phyloP scores from a whole-genome alignment of 2,113 vertebrate species.

The Elaphurus davidianus region DNA sequence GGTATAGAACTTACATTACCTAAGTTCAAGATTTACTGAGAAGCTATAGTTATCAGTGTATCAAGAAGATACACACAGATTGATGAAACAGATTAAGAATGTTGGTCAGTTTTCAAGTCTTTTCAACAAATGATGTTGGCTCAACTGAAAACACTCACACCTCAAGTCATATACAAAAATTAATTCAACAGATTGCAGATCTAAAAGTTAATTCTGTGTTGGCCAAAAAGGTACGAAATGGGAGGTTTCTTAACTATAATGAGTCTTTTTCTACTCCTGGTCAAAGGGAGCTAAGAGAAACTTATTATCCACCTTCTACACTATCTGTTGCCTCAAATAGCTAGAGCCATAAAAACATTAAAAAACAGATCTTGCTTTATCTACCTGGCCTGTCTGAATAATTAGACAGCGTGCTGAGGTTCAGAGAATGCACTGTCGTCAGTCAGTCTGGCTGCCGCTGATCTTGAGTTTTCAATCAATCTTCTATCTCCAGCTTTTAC shows the following conservation, averaged over 20 bases:
- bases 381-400: not conserved
- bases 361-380: not conserved
- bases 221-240: not conserved
- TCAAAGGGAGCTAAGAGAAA: not conserved
- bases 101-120: not conserved
- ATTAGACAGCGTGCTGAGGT: not conserved
- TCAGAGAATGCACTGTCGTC: not conserved
- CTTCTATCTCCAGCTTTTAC: not conserved
- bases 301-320: not conserved
- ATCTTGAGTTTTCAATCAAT: not conserved
- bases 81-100: not conserved
- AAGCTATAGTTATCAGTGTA: not conserved
- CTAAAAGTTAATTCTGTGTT: not conserved
- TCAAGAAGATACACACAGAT: not conserved
- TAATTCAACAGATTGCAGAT: not conserved
- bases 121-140: not conserved
- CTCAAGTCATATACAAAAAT: not conserved
- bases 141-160: not conserved
- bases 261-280: not conserved
- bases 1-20: not conserved
- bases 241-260: not conserved
- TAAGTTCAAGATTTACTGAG: not conserved
- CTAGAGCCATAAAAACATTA: not conserved
- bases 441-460: not conserved
- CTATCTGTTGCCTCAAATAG: not conserved